These are phyloP conservation scores for Xenopus tropicalis DNA, from an alignment of 2,113 vertebrate genomes.

Conservation along the genomic window UCB_Xtro_10.0 CM004443.2:37070001-37070500, in stretches of 20 bases:
- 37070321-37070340: conserved; percentile 22
- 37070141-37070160: no score
- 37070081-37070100: no score
- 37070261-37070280: not conserved
- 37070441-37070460: conserved; percentile 49
- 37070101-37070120: no score
- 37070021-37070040: no score
- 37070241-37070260: not conserved
- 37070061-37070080: no score
- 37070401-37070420: conserved; percentile 42
- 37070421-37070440: conserved; percentile 27
- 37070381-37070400: conserved; percentile 17
- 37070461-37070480: conserved; percentile 19
- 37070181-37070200: not conserved
- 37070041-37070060: no score
- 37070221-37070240: not conserved
- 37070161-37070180: no score
- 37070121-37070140: no score
- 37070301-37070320: not conserved
- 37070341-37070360: conserved; percentile 23
- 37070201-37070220: not conserved
- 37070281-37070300: not conserved
- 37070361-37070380: conserved; percentile 6
- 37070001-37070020: no score
- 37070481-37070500: conserved; percentile 40